Evolutionary conservation across 92 coral and sea anemone genomes (phyloP).

Genomic region (Epizoanthus rinbou): DNA sequence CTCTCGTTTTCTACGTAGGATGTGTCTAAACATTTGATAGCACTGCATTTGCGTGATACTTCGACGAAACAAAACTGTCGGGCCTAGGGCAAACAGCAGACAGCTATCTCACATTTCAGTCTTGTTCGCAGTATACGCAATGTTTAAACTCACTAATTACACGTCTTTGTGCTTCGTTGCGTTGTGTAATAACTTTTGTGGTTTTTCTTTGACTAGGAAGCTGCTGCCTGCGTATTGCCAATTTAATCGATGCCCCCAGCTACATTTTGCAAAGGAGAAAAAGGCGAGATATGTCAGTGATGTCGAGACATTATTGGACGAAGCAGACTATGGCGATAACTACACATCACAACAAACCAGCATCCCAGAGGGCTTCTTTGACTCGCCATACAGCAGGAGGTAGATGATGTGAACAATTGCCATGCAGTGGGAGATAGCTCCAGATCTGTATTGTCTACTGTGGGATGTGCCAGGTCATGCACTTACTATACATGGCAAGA

Average conservation of each 20-base stretch:
- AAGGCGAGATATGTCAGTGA: slow-evolving; percentile 53
- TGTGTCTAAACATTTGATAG: too few relatives aligned
- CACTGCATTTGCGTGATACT: too few relatives aligned
- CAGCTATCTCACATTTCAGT: too few relatives aligned
- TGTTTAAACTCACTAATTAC: not conserved
- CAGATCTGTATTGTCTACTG: too few relatives aligned
- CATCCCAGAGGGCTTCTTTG: slow-evolving; percentile 27
- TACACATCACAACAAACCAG: slow-evolving; percentile 17
- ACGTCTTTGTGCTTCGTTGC: not conserved
- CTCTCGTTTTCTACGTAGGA: too few relatives aligned
- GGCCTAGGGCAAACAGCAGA: too few relatives aligned
- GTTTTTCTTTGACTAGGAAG: slow-evolving; percentile 40
- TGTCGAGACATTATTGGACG: slow-evolving; percentile 52
- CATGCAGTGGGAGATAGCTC: not conserved
- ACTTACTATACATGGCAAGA: too few relatives aligned
- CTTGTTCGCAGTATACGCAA: too few relatives aligned
- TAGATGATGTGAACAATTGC: not conserved
- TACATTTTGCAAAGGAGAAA: slow-evolving; percentile 65
- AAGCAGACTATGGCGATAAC: slow-evolving; percentile 42
- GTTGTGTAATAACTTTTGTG: not conserved
- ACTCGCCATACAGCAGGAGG: slow-evolving; percentile 14
- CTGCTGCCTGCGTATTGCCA: slow-evolving; percentile 70
- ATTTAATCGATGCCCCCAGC: slow-evolving; percentile 60
- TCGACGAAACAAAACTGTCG: too few relatives aligned
- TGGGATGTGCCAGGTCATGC: too few relatives aligned